These are phyloP conservation scores for Mesocentrotus franciscanus DNA, from an alignment of 53 echinoderm and acorn worm species.

Conservation along the genomic window DNA sequence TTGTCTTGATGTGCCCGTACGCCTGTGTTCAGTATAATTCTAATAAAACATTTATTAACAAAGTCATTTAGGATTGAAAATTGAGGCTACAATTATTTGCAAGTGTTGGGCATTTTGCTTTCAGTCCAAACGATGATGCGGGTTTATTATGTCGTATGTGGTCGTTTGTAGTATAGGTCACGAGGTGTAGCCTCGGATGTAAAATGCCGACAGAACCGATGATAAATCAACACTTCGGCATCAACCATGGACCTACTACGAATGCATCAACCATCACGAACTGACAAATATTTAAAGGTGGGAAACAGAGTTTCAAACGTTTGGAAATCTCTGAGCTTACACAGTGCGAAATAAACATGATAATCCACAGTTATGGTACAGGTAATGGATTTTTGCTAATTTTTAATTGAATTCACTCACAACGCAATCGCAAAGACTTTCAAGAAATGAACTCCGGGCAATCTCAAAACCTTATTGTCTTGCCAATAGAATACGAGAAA, in stretches of 20 bases:
- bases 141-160: not conserved
- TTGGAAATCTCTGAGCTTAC: not conserved
- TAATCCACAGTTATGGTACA: too few species aligned
- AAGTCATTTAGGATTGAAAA: too few species aligned
- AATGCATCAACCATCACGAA: not conserved
- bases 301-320: not conserved
- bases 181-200: not conserved
- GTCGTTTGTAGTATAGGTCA: not conserved
- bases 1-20: not conserved
- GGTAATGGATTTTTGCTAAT: too few species aligned
- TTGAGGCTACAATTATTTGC: not conserved
- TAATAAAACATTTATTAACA: too few species aligned
- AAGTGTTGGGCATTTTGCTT: not conserved
- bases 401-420: too few species aligned
- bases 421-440: too few species aligned
- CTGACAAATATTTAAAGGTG: not conserved
- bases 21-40: too few species aligned
- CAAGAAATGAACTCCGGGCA: too few species aligned
- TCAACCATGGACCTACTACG: too few species aligned
- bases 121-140: not conserved
- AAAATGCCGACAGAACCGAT: not conserved
- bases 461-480: too few species aligned
- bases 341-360: too few species aligned
- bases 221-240: not conserved
- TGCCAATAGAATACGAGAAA: too few species aligned